These are phyloP conservation scores for Cataglyphis rosenhaueri DNA, from an alignment of 2,888 invertebrate species.

Conservation along the genomic window DNA sequence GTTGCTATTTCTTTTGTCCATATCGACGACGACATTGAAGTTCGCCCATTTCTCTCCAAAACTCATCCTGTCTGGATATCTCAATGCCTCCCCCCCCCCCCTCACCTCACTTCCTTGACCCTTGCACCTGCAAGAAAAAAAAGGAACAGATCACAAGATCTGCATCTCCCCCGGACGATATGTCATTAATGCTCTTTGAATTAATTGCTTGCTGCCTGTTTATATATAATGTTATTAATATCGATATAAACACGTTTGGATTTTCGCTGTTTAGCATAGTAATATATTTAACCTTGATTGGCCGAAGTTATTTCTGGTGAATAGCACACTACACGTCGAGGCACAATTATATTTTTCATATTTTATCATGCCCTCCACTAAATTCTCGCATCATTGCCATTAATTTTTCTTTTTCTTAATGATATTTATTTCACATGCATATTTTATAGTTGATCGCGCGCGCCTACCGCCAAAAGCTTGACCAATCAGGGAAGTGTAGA, in stretches of 20 bases:
- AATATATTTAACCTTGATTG: slow-evolving; percentile 76
- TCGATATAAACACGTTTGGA: slow-evolving; percentile 74
- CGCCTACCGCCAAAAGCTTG: slow-evolving; percentile 55
- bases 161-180: slow-evolving; percentile 73
- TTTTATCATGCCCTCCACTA: neutral
- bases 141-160: slow-evolving; percentile 49
- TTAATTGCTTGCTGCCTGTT: slow-evolving; percentile 84
- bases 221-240: slow-evolving; percentile 75
- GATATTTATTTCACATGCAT: neutral
- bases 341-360: neutral
- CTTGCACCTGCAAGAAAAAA: slow-evolving; percentile 58
- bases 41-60: slow-evolving; percentile 65
- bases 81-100: slow-evolving; percentile 51
- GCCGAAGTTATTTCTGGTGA: slow-evolving; percentile 60
- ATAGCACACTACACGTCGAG: neutral
- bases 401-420: neutral
- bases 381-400: neutral
- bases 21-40: slow-evolving; percentile 65
- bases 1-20: slow-evolving; percentile 36
- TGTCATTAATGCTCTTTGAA: slow-evolving; percentile 79
- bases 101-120: slow-evolving; percentile 40
- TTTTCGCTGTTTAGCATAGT: slow-evolving; percentile 74
- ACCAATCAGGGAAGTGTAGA: slow-evolving; percentile 75
- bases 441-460: neutral
- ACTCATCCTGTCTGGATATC: slow-evolving; percentile 65